Base-by-base conservation (phyloP, 2,797 vertebrate genomes). In the Ispidina picta region DNA sequence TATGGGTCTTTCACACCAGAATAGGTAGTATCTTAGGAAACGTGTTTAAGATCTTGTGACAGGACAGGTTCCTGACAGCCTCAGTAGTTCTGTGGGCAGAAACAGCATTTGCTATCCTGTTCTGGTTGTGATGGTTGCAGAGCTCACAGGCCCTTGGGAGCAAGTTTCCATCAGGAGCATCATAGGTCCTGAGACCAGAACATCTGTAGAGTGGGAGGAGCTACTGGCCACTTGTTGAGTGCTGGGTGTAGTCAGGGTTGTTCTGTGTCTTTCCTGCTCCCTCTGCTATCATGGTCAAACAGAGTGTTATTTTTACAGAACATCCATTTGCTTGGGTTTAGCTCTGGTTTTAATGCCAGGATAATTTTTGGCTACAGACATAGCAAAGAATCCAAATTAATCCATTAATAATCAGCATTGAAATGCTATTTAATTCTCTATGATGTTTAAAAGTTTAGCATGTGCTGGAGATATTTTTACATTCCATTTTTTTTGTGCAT, bases 321-420 rank as follows among this genome's bases (percentile, higher is more conserved):
- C 3, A 10, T 37, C 22, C 46, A 15, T 71, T 91, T 88, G n/a
- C 68, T 70, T 73, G 26, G 6, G 18, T 89, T 94, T 92, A 94
- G 37, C 46, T 74, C 58, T 90, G 55, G 54, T 46, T 92, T 93
- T 94, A 93, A 94, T 90, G 64, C 78, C 69, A 93, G 56, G 70
- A 72, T 87, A 1, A 80, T 91, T 94, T 94, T 92, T 94, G 94
- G 88, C 55, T 83, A 35, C 28, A 29, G 9, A 5, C 62, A 29
- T 15, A 72, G 72, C 15, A 65, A 69, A 93, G 69, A 86, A 85
- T 80, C 52, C 43, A 79, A 92, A 86, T 92, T 94, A 92, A 88
- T 91, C 56, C 88, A 68, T 74, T 88, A 83, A 86, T 93, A 90
- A 94, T 94, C 90, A 94, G 43, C 6, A 17, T 85, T 89, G 70